Conservation (phyloP, 1,140 invertebrate species). For the Neodiprion lecontei region DNA sequence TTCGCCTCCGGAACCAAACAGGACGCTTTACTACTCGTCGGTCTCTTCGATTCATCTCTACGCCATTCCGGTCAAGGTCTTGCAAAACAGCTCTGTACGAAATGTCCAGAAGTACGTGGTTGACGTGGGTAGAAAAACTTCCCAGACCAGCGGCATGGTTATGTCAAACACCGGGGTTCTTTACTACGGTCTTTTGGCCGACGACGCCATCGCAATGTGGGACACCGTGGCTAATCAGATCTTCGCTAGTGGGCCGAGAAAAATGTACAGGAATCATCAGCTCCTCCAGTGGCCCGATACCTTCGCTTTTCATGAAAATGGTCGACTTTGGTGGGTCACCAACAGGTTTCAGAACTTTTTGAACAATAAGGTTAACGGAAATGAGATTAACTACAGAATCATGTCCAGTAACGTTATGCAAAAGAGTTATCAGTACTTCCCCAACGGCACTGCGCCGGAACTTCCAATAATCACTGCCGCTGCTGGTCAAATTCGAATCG, state of each 20-base stretch:
- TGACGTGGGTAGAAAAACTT: slow-evolving; percentile 67
- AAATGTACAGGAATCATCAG: slow-evolving; percentile 69
- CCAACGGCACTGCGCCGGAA: slow-evolving; percentile 47
- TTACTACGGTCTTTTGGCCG: slow-evolving; percentile 71
- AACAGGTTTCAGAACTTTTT: slow-evolving; percentile 71
- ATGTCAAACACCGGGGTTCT: slow-evolving; percentile 72
- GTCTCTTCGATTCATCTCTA: slow-evolving; percentile 70
- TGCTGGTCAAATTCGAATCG: slow-evolving; percentile 27
- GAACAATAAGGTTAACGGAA: slow-evolving; percentile 60
- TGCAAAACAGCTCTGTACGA: slow-evolving; percentile 53
- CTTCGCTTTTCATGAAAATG: slow-evolving; percentile 72
- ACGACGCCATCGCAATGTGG: slow-evolving; percentile 72
- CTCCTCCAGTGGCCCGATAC: slow-evolving; percentile 75
- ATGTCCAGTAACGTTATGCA: slow-evolving; percentile 55
- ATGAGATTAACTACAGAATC: slow-evolving; percentile 67
- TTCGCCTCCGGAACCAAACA: slow-evolving; percentile 58
- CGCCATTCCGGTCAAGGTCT: slow-evolving; percentile 63
- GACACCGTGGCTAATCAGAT: slow-evolving; percentile 60
- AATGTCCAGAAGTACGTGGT: slow-evolving; percentile 56
- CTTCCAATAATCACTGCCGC: slow-evolving; percentile 47
- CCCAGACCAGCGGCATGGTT: slow-evolving; percentile 73
- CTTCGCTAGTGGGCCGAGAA: slow-evolving; percentile 59
- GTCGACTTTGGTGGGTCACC: slow-evolving; percentile 69
- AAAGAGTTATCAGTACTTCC: slow-evolving; percentile 70
- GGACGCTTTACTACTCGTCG: slow-evolving; percentile 70